phyloP scores from a whole-genome alignment of 2,797 vertebrate genomes.

The Ibycter americanus region DNA sequence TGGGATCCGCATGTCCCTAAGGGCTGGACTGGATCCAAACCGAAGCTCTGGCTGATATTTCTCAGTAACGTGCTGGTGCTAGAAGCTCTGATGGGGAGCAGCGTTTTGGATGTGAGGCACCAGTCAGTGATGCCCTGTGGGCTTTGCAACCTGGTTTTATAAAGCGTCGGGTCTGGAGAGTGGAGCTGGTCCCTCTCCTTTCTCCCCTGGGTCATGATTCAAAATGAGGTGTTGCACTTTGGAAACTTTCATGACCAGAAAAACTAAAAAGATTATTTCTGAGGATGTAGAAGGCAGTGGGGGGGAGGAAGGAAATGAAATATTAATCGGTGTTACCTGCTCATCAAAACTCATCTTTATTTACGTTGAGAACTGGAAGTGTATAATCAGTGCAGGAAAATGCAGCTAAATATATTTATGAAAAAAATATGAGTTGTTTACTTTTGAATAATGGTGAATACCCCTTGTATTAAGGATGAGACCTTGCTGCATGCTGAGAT shows the following conservation, averaged over 20 bases:
- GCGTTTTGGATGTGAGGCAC: not conserved
- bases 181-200: not conserved
- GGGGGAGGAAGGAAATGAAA: not conserved
- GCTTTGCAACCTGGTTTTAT: not conserved
- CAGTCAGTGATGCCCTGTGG: rapidly evolving
- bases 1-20: rapidly evolving
- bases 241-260: not conserved
- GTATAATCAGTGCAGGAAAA: slow-evolving; percentile 20
- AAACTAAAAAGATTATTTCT: not conserved
- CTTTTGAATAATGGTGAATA: not conserved
- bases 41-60: not conserved
- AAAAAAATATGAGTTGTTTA: slow-evolving; percentile 19
- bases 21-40: rapidly evolving
- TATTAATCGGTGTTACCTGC: not conserved
- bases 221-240: not conserved
- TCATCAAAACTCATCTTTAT: slow-evolving; percentile 30
- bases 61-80: rapidly evolving
- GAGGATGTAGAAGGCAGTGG: not conserved
- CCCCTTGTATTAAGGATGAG: not conserved
- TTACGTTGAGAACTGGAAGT: not conserved
- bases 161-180: rapidly evolving
- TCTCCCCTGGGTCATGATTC: not conserved
- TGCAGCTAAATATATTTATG: slow-evolving; percentile 36
- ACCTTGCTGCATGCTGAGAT: not conserved
- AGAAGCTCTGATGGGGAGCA: not conserved